Base-by-base conservation (phyloP, 2,113 vertebrate genomes). In the Entomyzon cyanotis region DNA sequence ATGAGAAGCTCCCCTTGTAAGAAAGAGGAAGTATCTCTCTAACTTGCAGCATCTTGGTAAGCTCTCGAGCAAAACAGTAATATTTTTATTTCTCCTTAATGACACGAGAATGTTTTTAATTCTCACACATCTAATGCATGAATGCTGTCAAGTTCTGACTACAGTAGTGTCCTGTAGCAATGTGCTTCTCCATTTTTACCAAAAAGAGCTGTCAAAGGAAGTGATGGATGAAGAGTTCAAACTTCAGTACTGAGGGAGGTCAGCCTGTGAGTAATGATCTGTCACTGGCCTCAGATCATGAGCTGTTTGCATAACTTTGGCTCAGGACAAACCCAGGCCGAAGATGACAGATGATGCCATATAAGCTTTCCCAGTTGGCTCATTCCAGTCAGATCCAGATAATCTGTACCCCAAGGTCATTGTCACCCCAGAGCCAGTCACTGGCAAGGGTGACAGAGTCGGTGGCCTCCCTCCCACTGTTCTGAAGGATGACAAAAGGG, bases 231-330 rank as follows among this genome's bases (percentile, higher is more conserved):
- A 30, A 33, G 64, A 82, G 68, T 19, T 75, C 75, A n/a, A 37
- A 39, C 76, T 49, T 24, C 23, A 44, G 62, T 31, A 89, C 83
- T 58, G 83, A 41, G 81, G 67, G 87, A 90, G 93, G 53, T 64
- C 76, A 68, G 52, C 7, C 73, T 84, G 55, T 95, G 94, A 96
- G 84, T 62, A 90, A 94, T 90, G 88, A 74, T 64, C 94, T 87
- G 91, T 86, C 94, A 53, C 69, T 78, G 77, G 69, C 73, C 93
- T 93, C 80, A 41, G 83, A 93, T 84, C 95, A 96, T 86, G 95
- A 94, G 87, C 75, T 86, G 91, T 88, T 96, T 94, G 92, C 74
- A 59, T 63, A 86, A 71, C 79, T 63, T 20, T 33, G 64, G 69
- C 85, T 90, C 52, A 6, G 76, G 90, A 91, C 87, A 80, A 77